Evolutionary conservation across 2,797 vertebrate genomes (phyloP), one percentile per base, ranked within the genome.

Genomic region (Vultur gryphus): DNA sequence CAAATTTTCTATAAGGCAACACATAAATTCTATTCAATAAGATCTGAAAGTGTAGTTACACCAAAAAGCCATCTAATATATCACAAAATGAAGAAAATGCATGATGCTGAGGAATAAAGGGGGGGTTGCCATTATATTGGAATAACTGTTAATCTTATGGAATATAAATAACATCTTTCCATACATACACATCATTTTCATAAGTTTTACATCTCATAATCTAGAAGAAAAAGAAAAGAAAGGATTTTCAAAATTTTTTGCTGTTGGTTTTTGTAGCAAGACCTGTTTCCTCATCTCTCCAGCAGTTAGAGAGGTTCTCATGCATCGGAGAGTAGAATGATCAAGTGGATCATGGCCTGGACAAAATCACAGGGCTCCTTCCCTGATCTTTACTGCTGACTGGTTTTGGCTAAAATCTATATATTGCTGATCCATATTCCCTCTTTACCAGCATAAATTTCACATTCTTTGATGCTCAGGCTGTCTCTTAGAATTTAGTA

Each of bases 1-100:
- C 91, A 97, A 78, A 90, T 93, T 90, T 97, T 94, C 87, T 93
- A 64, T 88, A 96, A 90, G 54, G 83, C 76, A 96, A 93, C 58
- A 93, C 66, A 89, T 89, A 93, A 96, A 94, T 96, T 94, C 84
- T 88, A 58, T 44, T 84, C 91, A 92, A 55, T 87, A 70, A 86
- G 83, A 91, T 37, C 80, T 84, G 70, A 66, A 95, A 79, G 86
- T 91, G 90, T 91, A 95, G 76, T 94, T 97, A 97, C 77, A 93
- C 87, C 85, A 88, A 88, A 95, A 90, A 88, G 86, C 72, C 54
- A 65, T 52, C 59, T 29, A 92, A 80, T 75, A 79, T 33, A 94
- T 84, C 69, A 84, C 35, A 78, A 91, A 78, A 92, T 54, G 76
- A 95, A 94, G 61, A 87, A 94, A 93, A 95, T 26, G 28, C 57